Evolutionary conservation across 2,888 invertebrate species (phyloP).

Genomic region (Bhutanitis thaidina): DNA sequence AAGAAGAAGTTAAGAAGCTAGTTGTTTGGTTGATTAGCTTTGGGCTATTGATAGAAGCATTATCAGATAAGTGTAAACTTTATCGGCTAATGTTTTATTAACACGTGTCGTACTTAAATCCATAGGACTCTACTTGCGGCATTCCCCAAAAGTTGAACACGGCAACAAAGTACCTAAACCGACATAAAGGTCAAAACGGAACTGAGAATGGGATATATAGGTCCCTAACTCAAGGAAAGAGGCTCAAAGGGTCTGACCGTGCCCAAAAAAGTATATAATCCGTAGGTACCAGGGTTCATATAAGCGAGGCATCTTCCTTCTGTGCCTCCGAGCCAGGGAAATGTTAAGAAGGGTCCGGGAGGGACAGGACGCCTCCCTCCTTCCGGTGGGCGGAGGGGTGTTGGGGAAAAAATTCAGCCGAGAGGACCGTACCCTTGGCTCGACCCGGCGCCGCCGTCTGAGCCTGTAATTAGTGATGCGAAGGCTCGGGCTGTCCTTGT

Average conservation of each 20-base stretch:
- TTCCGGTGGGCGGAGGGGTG: constrained; percentile 58
- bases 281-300: constrained; percentile 69
- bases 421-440: constrained; percentile 73
- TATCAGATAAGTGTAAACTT: no score
- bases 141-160: constrained; percentile 31
- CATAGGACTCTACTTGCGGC: constrained; percentile 23
- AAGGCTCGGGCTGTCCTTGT: constrained; percentile 41
- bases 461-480: constrained; percentile 75
- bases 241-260: constrained; percentile 71
- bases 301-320: constrained; percentile 63
- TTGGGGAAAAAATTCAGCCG: constrained; percentile 71
- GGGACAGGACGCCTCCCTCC: constrained; percentile 62
- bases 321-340: constrained; percentile 73
- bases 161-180: constrained; percentile 50
- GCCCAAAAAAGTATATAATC: constrained; percentile 78
- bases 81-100: background rate
- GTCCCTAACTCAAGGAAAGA: constrained; percentile 60
- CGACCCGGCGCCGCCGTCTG: constrained; percentile 73
- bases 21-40: no score
- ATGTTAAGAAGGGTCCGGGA: constrained; percentile 76
- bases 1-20: no score
- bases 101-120: background rate
- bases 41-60: no score
- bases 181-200: constrained; percentile 57
- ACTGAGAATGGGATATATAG: constrained; percentile 68